A percentile compares a stretch with the other conserved stretches of the same genome.
These are phyloP conservation scores for Pelecanus crispus DNA, from an alignment of 2,113 vertebrate genomes.

Conservation along the genomic window DNA sequence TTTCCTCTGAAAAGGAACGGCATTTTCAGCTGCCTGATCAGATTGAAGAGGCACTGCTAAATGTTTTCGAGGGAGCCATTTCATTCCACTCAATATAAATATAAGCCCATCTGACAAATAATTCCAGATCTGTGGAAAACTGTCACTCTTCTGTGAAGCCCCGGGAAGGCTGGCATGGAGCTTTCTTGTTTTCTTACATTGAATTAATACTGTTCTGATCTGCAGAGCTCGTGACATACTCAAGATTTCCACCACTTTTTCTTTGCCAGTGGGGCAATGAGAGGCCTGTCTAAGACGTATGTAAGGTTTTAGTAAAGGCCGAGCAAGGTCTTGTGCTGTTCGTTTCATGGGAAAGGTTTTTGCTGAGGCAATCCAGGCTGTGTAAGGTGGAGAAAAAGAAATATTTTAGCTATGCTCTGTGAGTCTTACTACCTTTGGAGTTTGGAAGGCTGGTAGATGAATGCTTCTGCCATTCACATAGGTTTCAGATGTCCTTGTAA, in stretches of 20 bases:
- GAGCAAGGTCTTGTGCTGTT: neutral
- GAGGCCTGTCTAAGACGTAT: neutral
- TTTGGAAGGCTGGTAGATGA: neutral
- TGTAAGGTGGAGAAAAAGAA: neutral
- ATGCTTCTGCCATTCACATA: neutral
- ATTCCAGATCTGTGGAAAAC: neutral
- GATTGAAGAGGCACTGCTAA: neutral
- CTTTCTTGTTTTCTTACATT: neutral
- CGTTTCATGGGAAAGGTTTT: neutral
- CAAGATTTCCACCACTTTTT: neutral
- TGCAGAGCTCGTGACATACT: neutral
- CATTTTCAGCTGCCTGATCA: neutral
- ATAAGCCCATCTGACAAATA: neutral
- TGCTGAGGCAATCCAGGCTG: neutral
- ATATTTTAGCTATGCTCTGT: neutral
- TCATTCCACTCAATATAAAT: neutral
- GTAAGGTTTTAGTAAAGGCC: neutral
- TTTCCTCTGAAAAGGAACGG: neutral
- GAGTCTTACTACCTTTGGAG: neutral
- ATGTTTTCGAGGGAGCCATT: neutral
- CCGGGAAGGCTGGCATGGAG: neutral
- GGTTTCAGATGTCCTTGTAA: neutral
- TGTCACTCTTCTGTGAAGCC: neutral
- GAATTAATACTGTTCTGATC: neutral
- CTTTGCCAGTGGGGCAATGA: neutral